These are phyloP conservation scores for Kryptolebias ocellatus DNA, from an alignment of 2,797 vertebrate genomes.

Conservation along the genomic window DNA sequence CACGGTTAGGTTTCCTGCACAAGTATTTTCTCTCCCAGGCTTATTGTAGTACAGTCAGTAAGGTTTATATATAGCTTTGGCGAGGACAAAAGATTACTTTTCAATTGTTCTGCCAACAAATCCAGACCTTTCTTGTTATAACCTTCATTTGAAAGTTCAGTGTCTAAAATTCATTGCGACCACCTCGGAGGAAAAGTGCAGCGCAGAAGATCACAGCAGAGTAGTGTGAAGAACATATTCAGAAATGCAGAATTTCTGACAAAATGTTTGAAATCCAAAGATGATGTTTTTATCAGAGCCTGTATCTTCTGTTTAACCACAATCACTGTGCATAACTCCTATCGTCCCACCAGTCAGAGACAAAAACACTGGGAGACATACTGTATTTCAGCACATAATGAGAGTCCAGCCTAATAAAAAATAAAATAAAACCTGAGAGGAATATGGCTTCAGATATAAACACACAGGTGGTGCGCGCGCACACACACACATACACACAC, in stretches of 20 bases:
- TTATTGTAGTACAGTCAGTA: not conserved
- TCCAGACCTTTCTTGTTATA: not conserved
- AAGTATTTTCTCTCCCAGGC: not conserved
- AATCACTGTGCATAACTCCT: conserved; percentile 21
- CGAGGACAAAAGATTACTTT: not conserved
- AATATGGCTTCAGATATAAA: conserved; percentile 37
- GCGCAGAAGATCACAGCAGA: not conserved
- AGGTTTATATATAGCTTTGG: not conserved
- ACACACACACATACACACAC: conserved; percentile 15
- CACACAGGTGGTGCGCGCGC: conserved; percentile 14
- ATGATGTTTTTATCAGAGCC: conserved; percentile 38
- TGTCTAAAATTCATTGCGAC: not conserved
- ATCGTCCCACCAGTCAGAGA: conserved; percentile 43
- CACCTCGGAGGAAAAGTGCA: not conserved
- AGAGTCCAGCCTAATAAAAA: conserved; percentile 36
- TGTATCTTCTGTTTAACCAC: conserved; percentile 51
- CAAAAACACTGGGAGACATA: conserved; percentile 35
- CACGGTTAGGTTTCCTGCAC: conserved; percentile 12
- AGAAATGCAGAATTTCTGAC: conserved; percentile 2
- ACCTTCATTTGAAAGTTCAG: not conserved
- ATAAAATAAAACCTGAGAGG: conserved; percentile 48
- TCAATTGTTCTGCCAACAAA: not conserved
- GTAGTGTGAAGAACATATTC: not conserved
- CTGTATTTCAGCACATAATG: conserved; percentile 16
- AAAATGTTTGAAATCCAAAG: conserved; percentile 25